Evolutionary conservation across 1,140 invertebrate species (phyloP), one percentile per base, ranked within the genome.

Genomic region (Charaxes varanes): DNA sequence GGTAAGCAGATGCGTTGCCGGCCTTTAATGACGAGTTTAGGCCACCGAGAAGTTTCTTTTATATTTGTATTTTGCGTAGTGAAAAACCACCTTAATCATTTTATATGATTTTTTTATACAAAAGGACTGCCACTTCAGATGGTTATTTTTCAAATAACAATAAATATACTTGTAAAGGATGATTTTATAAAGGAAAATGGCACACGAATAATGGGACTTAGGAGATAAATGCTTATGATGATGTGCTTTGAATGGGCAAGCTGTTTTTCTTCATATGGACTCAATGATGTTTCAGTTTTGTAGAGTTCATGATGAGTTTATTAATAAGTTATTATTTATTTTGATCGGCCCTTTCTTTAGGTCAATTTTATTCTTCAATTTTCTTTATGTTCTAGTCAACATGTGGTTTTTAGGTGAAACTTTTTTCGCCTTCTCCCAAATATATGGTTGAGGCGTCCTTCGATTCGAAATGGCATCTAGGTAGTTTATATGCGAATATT

Each of bases 81-180:
- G 13, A 6, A 15, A 15, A 7, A 5, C 2, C 2, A 28, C 27
- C 27, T 28, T 28, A 37, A 45, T 37, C 24, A 45, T 38, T 38
- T 38, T 38, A 38, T 45, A 45, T 43, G 16, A 43, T 23, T 19
- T 43, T 43, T 43, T 43, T 43, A n/a, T n/a, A 28, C 27, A 28
- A 15, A 28, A 15, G 6, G 12, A 6, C 3, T 26, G 23, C 24
- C 24, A 38, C 31, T 24, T 28, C 23, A 21, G 21, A 33, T 35
- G 23, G 31, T 19, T 35, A 27, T 43, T 43, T 35, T 21, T 34
- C 22, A 42, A 34, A 34, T 34, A 28, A 38, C 17, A 28, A 17
- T 38, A 26, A 37, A 28, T 28, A 28, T 28, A 28, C 13, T 37
- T 38, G 26, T 38, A 28, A 19, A 38, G 35, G 17, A 26, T 28